Evolutionary conservation across 2,113 vertebrate species (phyloP).

Genomic region (Crotalus viridis): DNA sequence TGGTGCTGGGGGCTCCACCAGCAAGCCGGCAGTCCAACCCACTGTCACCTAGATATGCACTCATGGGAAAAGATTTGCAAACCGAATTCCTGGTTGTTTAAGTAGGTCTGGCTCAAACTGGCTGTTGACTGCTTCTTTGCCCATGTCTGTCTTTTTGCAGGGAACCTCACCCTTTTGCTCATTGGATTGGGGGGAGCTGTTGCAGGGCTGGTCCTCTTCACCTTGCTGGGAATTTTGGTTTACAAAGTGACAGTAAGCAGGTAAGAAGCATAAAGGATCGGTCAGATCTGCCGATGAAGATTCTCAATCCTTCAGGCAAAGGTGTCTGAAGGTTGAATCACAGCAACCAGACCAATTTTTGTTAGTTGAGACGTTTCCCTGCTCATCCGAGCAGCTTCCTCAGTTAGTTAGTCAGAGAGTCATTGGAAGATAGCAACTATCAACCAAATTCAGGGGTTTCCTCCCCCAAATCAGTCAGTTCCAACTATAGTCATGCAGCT

Average conservation of each 20-base stretch:
- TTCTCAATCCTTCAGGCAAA: not conserved
- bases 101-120: too few relatives aligned
- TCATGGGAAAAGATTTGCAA: not conserved
- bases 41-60: not conserved
- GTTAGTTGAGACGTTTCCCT: not conserved
- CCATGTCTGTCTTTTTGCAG: not conserved
- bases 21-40: not conserved
- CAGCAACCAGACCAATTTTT: not conserved
- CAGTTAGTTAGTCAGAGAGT: not conserved
- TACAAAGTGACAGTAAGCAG: not conserved
- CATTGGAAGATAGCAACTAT: not conserved
- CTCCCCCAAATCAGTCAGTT: not conserved
- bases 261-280: not conserved
- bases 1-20: not conserved
- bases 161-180: not conserved
- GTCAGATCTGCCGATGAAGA: not conserved
- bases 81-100: not conserved
- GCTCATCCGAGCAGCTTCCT: not conserved
- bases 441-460: not conserved
- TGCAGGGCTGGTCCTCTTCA: not conserved
- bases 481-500: not conserved
- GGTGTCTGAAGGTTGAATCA: not conserved
- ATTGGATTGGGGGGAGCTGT: not conserved
- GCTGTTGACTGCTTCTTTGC: not conserved
- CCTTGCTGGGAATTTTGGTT: not conserved